Base-by-base conservation (phyloP, 2,888 invertebrate species). In the Ischnura elegans region DNA sequence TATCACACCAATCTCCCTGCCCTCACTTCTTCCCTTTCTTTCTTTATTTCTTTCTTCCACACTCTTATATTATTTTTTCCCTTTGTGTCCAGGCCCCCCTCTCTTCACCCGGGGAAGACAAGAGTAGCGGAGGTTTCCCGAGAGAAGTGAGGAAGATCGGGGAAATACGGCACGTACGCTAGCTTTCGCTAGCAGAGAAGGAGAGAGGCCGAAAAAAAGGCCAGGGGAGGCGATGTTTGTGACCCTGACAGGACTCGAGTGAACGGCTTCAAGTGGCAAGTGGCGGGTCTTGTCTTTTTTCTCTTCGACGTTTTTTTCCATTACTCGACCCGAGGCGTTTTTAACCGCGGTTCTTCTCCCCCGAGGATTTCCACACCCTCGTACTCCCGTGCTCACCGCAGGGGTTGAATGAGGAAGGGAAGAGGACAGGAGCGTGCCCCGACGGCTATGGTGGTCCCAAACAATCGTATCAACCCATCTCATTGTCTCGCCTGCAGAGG, bases 391-490 rank as follows among this genome's bases (percentile, higher is more conserved):
- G n/a, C n/a, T n/a, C 61, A 3, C 61, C 61, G n/a, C 61, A 61
- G 8, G 51, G 51, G 51, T 51, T 29, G 76, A 10, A 76, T 16
- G 76, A 36, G 76, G 36, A 13, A 5, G 8, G 25, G 8, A 61
- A 61, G 76, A 76, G n/a, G 76, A 13, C 51, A 51, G 51, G 51
- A 51, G 51, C 76, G 76, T 76, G 76, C 29, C 76, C 76, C 36
- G 29, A 3, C 76, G 76, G 76, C 4, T 36, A 13, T 16, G 76
- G 76, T 36, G 5, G 76, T 10, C 76, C 36, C 76, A 51, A 76
- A 76, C 76, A 76, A 76, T 76, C 76, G 76, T 76, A 76, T 76
- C 76, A 36, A 25, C n/a, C 76, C 76, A 76, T 76, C 76, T 76
- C 76, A 76, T 76, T 76, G 76, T 76, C 76, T 29, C 76, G 76